phyloP scores from a whole-genome alignment of 2,113 vertebrate species.

The Albula goreensis region DNA sequence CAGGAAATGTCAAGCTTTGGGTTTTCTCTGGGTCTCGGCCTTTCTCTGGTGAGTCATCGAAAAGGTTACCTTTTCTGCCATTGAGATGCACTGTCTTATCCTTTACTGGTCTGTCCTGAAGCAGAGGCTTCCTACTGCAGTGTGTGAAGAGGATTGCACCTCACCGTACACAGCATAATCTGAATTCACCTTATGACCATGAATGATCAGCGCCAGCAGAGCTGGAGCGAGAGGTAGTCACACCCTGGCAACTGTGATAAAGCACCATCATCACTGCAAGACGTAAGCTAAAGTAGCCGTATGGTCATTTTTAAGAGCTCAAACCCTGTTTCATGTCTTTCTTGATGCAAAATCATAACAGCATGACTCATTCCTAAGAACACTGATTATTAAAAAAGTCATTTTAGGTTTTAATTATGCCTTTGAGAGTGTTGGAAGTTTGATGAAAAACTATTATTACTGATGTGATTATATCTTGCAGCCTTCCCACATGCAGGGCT shows the following conservation, averaged over 20 bases:
- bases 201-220: neutral
- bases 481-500: neutral
- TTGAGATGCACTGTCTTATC: too few species aligned
- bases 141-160: too few species aligned
- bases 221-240: neutral
- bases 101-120: neutral
- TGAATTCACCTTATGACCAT: too few species aligned
- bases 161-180: too few species aligned
- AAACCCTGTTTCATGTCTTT: neutral
- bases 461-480: slow-evolving; percentile 3
- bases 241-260: neutral
- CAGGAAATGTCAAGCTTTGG: too few species aligned
- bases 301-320: neutral
- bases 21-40: too few species aligned
- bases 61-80: too few species aligned
- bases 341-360: neutral
- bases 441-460: neutral
- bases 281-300: neutral
- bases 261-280: neutral
- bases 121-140: too few species aligned
- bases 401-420: neutral
- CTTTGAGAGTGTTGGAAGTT: neutral
- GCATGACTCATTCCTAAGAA: neutral
- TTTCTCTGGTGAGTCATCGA: too few species aligned
- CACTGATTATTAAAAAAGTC: neutral